Conservation (phyloP, 2,888 invertebrate species). For the Calliphora vomitoria region DNA sequence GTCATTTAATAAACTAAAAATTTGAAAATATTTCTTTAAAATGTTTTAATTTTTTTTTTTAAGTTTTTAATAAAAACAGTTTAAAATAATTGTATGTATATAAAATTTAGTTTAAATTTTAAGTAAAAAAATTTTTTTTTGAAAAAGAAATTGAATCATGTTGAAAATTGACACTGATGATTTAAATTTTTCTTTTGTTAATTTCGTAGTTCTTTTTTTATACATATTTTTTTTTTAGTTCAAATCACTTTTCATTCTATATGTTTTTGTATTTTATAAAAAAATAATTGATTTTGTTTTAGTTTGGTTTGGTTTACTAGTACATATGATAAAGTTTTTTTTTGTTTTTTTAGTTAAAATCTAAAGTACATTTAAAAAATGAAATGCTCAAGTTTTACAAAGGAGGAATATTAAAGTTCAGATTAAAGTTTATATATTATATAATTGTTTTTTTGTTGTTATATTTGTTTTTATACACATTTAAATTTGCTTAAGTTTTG, state of each 20-base stretch:
- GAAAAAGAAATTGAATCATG: slow-evolving; percentile 64
- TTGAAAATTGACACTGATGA: slow-evolving; percentile 72
- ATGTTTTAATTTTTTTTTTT: slow-evolving; percentile 5
- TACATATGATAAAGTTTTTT: slow-evolving; percentile 24
- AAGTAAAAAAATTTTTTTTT: neutral
- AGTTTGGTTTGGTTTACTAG: slow-evolving; percentile 7
- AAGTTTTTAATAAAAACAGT: slow-evolving; percentile 12
- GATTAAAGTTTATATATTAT: slow-evolving; percentile 54
- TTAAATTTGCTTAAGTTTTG: slow-evolving; percentile 53
- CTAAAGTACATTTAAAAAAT: slow-evolving; percentile 70
- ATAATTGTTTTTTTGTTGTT: slow-evolving; percentile 49
- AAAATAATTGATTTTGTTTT: slow-evolving; percentile 68
- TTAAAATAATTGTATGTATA: slow-evolving; percentile 41
- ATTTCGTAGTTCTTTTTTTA: slow-evolving; percentile 30
- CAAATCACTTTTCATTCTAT: slow-evolving; percentile 50
- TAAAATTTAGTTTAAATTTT: slow-evolving; percentile 23
- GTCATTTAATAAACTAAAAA: slow-evolving; percentile 49
- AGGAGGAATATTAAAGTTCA: slow-evolving; percentile 54
- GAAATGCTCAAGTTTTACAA: slow-evolving; percentile 70
- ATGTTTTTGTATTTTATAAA: slow-evolving; percentile 35
- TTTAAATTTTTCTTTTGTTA: slow-evolving; percentile 6
- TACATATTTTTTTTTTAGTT: slow-evolving; percentile 5
- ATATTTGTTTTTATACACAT: slow-evolving; percentile 62
- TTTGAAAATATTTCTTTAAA: neutral
- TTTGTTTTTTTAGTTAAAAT: slow-evolving; percentile 49